Evolutionary conservation across 2,888 invertebrate genomes (phyloP).

Genomic region (Cerastoderma edule): DNA sequence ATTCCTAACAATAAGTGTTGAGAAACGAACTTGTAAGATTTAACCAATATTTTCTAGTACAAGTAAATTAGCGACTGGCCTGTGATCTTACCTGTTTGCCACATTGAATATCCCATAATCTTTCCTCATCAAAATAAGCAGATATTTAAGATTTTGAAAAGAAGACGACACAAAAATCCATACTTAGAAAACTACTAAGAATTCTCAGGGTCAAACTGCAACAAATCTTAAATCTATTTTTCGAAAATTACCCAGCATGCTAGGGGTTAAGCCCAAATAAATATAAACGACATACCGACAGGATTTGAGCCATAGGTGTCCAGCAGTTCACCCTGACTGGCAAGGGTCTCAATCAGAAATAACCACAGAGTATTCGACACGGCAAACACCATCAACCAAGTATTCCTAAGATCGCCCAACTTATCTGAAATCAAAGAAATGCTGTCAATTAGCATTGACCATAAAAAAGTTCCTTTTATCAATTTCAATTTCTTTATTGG

Average conservation of each 20-base stretch:
- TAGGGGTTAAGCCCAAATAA: background rate
- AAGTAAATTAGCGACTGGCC: no score
- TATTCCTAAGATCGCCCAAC: constrained; percentile 70
- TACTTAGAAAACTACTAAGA: background rate
- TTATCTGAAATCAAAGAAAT: constrained; percentile 65
- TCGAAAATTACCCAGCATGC: no score
- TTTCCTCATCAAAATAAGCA: no score
- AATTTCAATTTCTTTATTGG: no score
- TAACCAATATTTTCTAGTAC: background rate
- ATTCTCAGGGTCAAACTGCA: background rate
- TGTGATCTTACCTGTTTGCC: no score
- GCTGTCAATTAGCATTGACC: no score
- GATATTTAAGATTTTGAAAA: background rate
- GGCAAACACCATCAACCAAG: constrained; percentile 71
- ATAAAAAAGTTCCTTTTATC: no score
- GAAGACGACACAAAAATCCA: background rate
- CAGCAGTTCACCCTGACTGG: constrained; percentile 70
- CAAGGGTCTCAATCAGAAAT: constrained; percentile 75
- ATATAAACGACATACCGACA: constrained; percentile 66
- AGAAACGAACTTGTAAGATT: background rate
- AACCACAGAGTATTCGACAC: constrained; percentile 78
- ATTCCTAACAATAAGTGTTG: background rate
- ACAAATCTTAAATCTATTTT: no score
- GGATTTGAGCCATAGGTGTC: constrained; percentile 74
- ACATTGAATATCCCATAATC: no score